These are phyloP conservation scores for Telmatherina bonti DNA, from an alignment of 2,797 vertebrate genomes.

Conservation along the genomic window DNA sequence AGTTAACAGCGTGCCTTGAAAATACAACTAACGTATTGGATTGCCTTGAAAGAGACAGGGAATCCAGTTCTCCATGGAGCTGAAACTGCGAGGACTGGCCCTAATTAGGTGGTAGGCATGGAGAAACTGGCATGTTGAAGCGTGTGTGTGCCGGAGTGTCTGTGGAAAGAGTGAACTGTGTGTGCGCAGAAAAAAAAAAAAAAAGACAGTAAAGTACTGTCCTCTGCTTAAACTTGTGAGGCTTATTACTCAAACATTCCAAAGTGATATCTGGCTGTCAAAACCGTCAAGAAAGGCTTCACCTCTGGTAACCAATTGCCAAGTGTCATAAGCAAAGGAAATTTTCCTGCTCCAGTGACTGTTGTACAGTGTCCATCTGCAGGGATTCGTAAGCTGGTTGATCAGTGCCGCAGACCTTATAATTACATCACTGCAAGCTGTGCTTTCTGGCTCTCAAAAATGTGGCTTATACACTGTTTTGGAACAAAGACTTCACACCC, in stretches of 20 bases:
- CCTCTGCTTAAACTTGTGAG: constrained; percentile 65
- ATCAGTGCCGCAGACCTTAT: constrained; percentile 30
- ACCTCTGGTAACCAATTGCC: constrained; percentile 62
- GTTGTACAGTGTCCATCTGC: constrained; percentile 25
- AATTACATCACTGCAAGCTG: constrained; percentile 32
- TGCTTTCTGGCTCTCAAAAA: constrained; percentile 22
- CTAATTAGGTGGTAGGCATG: constrained; percentile 82
- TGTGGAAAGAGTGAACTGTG: constrained; percentile 21
- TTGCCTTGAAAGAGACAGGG: constrained; percentile 73
- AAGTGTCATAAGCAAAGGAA: constrained; percentile 46
- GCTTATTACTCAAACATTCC: constrained; percentile 75
- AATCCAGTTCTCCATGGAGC: constrained; percentile 72
- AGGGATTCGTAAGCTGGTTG: constrained; percentile 16
- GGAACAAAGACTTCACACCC: neutral
- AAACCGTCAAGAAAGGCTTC: constrained; percentile 53
- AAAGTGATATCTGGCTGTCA: constrained; percentile 66
- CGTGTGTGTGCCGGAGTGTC: constrained; percentile 19
- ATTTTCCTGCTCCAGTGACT: constrained; percentile 18
- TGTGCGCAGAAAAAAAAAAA: constrained; percentile 38
- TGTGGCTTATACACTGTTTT: constrained; percentile 5
- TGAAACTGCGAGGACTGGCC: constrained; percentile 75
- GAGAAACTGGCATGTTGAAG: constrained; percentile 72
- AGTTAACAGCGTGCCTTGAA: constrained; percentile 72
- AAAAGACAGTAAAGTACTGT: constrained; percentile 64
- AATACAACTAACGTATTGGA: constrained; percentile 71